Conservation (phyloP, 2,113 vertebrate species). For the Aegithalos caudatus region DNA sequence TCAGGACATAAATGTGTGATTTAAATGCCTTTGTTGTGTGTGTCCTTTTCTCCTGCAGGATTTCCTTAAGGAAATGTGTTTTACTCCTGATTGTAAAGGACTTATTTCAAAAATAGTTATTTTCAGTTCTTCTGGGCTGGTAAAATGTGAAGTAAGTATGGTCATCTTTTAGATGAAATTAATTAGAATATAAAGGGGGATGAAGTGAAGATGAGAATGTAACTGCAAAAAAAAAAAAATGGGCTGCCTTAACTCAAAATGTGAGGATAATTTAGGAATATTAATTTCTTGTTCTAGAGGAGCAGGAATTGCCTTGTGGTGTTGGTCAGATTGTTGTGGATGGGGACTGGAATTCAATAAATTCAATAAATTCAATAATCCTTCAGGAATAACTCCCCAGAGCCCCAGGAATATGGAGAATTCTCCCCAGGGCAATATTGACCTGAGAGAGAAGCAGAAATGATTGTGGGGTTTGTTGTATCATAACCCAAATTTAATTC, state of each 20-base stretch:
- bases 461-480: neutral
- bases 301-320: neutral
- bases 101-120: constrained; percentile 86
- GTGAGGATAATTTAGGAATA: neutral
- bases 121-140: constrained; percentile 79
- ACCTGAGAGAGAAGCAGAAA: neutral
- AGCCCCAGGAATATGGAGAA: neutral
- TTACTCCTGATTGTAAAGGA: constrained; percentile 90
- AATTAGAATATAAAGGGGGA: neutral
- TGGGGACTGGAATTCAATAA: neutral
- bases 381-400: neutral
- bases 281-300: neutral
- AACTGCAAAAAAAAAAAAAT: neutral
- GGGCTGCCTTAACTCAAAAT: neutral
- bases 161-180: neutral
- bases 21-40: neutral
- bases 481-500: neutral
- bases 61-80: constrained; percentile 84
- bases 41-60: constrained; percentile 74
- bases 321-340: neutral
- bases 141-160: constrained; percentile 87
- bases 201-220: neutral
- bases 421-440: neutral
- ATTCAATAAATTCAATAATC: neutral
- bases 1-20: neutral